These are phyloP conservation scores for Lithophane semibrunnea DNA, from an alignment of 2,888 invertebrate genomes.

Conservation along the genomic window DNA sequence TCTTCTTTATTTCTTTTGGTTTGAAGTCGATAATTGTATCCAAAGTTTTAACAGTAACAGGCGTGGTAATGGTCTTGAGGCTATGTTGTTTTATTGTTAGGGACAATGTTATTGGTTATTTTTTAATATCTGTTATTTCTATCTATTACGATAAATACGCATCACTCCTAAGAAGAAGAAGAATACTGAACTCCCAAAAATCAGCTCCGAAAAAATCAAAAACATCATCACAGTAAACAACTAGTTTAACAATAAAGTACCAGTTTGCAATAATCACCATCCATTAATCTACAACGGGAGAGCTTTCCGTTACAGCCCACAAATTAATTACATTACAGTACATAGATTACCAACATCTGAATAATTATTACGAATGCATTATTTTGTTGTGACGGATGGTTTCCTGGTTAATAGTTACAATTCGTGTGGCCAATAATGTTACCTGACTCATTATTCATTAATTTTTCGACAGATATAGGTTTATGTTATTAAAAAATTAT, in stretches of 20 bases:
- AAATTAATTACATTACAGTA: conserved; percentile 83
- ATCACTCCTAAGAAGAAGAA: no score
- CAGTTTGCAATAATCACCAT: conserved; percentile 80
- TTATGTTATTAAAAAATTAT: conserved; percentile 39
- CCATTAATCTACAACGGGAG: conserved; percentile 82
- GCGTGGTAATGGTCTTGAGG: no score
- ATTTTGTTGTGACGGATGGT: conserved; percentile 72
- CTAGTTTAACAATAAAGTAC: conserved; percentile 66
- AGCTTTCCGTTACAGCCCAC: conserved; percentile 83
- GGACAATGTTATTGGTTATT: no score
- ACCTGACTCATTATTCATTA: conserved; percentile 55
- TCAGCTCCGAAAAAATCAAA: conserved; percentile 26
- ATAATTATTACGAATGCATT: conserved; percentile 73
- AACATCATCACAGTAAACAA: conserved; percentile 34
- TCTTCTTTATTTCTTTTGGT: no score
- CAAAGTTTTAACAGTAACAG: no score
- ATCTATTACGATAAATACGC: no score
- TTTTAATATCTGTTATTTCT: no score
- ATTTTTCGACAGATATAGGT: conserved; percentile 46
- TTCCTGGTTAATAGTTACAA: conserved; percentile 68
- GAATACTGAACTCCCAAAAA: background rate
- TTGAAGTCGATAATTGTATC: no score
- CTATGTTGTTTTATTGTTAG: no score
- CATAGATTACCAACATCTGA: conserved; percentile 73
- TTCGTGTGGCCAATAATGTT: conserved; percentile 57